Evolutionary conservation across 92 coral and sea anemone genomes (phyloP), one percentile per base, ranked within the genome.

Genomic region (Heteractis magnifica): DNA sequence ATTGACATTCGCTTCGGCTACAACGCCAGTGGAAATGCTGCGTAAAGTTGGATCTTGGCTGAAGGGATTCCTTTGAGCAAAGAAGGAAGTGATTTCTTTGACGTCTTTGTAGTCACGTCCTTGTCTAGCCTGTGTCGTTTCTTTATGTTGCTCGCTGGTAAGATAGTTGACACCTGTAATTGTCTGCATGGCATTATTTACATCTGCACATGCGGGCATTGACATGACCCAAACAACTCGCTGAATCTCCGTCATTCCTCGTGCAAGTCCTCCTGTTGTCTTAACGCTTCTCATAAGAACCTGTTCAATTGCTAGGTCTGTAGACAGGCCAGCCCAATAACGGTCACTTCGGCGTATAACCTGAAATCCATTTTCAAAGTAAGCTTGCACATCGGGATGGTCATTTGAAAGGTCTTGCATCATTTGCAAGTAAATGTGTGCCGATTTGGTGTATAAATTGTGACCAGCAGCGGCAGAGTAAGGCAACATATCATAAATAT

Each of bases 381-480:
- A n/a, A 6, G 7, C 12, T 76, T 86, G 72, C 13, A 87, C 90
- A 8, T 34, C 72, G n/a, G 75, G 14, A 72, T 82, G 77, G 0
- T 20, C 41, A 3, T 76, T 59, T n/a, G 48, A 49, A 5, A 83
- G 77, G 68, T 76, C 77, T 48, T 81, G 82, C 90, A 82, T 87
- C 26, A 12, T 9, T 34, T 87, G 90, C 19, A 56, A 58, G 53
- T 87, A 77, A 13, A 79, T 16, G 59, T 79, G 49, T 6, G 85
- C 70, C 6, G 89, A 79, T 50, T 86, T 86, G 64, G 85, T 51
- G 34, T 81, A 81, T 4, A 68, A 44, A 51, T 79, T 80, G 56
- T 90, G 88, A 6, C 92, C 88, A 1, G 92, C 76, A 4, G 90
- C 85, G 4, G 88, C 92, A 82, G 86, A 90, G 68, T 81, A 90